These are phyloP conservation scores for Daboia siamensis DNA, from an alignment of 2,113 vertebrate genomes.

Conservation along the genomic window DNA sequence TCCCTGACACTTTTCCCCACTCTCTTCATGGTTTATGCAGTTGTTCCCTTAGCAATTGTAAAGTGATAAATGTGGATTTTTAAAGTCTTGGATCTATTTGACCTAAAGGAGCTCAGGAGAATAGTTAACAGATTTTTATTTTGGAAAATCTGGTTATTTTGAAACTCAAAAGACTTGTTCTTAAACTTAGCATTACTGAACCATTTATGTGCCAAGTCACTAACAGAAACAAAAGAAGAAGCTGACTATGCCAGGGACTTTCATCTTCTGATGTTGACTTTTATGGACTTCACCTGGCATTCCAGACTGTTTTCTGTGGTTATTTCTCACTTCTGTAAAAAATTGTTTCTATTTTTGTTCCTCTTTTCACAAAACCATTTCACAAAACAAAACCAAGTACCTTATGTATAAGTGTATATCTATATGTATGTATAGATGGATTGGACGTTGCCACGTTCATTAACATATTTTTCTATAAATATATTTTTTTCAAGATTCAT, in stretches of 20 bases:
- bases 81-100: background rate
- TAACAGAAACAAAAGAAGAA: background rate
- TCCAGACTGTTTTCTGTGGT: background rate
- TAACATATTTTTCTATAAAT: background rate
- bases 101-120: background rate
- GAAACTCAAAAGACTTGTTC: background rate
- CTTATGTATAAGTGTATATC: background rate
- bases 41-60: background rate
- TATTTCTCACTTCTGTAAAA: conserved; percentile 29
- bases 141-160: background rate
- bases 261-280: conserved; percentile 4
- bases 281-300: background rate
- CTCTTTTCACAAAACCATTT: conserved; percentile 37
- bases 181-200: background rate
- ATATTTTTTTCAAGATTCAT: background rate
- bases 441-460: background rate
- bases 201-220: conserved; percentile 2
- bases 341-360: conserved; percentile 23
- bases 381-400: conserved; percentile 26
- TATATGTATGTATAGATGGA: background rate
- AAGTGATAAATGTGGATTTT: background rate
- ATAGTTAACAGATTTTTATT: background rate
- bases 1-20: background rate
- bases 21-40: background rate
- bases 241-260: background rate